These are phyloP conservation scores for Pelagia noctiluca DNA, from an alignment of 30 jellyfish, hydroid and myxozoan genomes.

Conservation along the genomic window DNA sequence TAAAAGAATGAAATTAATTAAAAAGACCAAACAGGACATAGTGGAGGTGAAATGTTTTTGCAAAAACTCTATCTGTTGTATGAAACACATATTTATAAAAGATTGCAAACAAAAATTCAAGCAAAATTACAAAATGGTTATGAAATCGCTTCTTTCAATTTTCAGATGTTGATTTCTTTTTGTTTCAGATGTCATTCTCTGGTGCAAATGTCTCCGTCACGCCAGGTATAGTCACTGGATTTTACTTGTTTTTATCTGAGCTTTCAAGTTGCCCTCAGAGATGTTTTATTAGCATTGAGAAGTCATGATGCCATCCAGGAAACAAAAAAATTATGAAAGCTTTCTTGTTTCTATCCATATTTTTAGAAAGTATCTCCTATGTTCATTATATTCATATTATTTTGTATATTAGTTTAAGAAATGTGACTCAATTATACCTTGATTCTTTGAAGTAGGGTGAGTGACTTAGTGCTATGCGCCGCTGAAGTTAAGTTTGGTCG, in stretches of 20 bases:
- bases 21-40: too few relatives aligned
- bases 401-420: background rate
- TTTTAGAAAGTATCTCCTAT: background rate
- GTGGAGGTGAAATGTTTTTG: too few relatives aligned
- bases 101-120: background rate
- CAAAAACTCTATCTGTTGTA: too few relatives aligned
- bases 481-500: too few relatives aligned
- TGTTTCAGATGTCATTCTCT: conserved; percentile 8
- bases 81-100: background rate
- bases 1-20: too few relatives aligned
- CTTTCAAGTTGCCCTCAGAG: background rate
- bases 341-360: background rate
- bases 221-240: background rate
- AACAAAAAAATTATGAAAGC: background rate
- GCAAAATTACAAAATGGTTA: background rate
- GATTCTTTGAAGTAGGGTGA: too few relatives aligned
- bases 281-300: background rate
- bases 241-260: background rate
- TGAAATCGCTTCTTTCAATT: background rate
- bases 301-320: too few relatives aligned
- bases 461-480: too few relatives aligned
- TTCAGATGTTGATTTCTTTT: background rate
- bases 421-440: too few relatives aligned
- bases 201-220: background rate
- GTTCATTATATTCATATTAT: too few relatives aligned